Percentiles rank a stretch among this genome's conserved stretches.
phyloP scores from a whole-genome alignment of 2,113 vertebrate species.

The Anser brachyrhynchus region DNA sequence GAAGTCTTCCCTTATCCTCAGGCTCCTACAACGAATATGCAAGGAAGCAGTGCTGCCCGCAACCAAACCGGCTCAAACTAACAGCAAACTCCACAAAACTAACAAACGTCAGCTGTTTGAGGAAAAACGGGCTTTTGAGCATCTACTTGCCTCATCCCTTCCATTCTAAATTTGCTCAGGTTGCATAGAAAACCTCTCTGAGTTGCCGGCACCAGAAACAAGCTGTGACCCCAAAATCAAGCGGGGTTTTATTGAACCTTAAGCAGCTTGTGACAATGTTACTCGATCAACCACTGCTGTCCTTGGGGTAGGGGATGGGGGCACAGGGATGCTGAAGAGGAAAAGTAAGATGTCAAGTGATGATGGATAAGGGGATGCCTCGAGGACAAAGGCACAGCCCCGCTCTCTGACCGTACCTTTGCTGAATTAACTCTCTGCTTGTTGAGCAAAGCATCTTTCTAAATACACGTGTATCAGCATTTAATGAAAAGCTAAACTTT shows the following conservation, averaged over 20 bases:
- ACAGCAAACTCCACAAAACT: not conserved
- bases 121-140: not conserved
- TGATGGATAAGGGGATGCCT: not conserved
- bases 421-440: not conserved
- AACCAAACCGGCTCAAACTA: not conserved
- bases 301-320: not conserved
- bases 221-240: not conserved
- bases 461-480: not conserved
- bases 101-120: not conserved
- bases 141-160: not conserved
- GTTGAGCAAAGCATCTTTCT: not conserved
- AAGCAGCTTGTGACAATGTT: not conserved
- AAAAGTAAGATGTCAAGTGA: not conserved
- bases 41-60: not conserved
- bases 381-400: not conserved
- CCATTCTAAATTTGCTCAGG: not conserved
- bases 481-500: constrained; percentile 27
- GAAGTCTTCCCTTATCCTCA: not conserved
- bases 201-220: not conserved
- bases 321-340: not conserved
- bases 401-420: not conserved
- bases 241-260: not conserved
- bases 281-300: not conserved
- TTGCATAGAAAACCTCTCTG: not conserved
- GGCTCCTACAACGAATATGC: not conserved